Evolutionary conservation across 1,140 invertebrate genomes (phyloP).

Genomic region (Ips nitidus): DNA sequence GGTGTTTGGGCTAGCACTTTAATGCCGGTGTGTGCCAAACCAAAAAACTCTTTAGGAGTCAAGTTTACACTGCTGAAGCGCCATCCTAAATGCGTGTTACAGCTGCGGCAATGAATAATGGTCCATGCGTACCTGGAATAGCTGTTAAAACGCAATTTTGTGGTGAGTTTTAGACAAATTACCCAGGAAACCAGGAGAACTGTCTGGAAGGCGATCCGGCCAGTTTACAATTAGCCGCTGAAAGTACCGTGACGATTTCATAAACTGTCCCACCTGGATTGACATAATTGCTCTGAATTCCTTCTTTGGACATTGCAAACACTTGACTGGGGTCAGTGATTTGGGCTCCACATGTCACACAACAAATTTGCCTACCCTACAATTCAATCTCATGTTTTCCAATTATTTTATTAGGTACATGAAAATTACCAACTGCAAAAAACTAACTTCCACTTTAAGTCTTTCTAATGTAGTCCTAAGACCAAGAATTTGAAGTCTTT

Average conservation of each 20-base stretch:
- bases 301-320: constrained; percentile 81
- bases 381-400: constrained; percentile 10
- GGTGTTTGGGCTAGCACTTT: constrained; percentile 36
- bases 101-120: constrained; percentile 68
- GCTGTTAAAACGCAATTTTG: background rate
- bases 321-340: constrained; percentile 71
- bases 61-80: constrained; percentile 69
- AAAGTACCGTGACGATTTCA: constrained; percentile 76
- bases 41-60: constrained; percentile 71
- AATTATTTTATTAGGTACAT: background rate
- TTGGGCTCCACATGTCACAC: constrained; percentile 60
- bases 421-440: constrained; percentile 32
- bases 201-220: constrained; percentile 63
- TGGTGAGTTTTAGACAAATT: constrained; percentile 41
- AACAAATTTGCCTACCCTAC: constrained; percentile 66
- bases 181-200: constrained; percentile 87
- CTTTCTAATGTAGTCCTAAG: constrained; percentile 46
- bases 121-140: constrained; percentile 74
- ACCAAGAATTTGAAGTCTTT: constrained; percentile 46
- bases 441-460: constrained; percentile 42
- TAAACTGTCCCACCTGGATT: constrained; percentile 79
- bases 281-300: constrained; percentile 78
- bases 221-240: constrained; percentile 62
- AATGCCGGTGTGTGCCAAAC: constrained; percentile 58
- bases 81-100: constrained; percentile 77